These are phyloP conservation scores for Anastrepha obliqua DNA, from an alignment of 1,140 invertebrate species.

Conservation along the genomic window DNA sequence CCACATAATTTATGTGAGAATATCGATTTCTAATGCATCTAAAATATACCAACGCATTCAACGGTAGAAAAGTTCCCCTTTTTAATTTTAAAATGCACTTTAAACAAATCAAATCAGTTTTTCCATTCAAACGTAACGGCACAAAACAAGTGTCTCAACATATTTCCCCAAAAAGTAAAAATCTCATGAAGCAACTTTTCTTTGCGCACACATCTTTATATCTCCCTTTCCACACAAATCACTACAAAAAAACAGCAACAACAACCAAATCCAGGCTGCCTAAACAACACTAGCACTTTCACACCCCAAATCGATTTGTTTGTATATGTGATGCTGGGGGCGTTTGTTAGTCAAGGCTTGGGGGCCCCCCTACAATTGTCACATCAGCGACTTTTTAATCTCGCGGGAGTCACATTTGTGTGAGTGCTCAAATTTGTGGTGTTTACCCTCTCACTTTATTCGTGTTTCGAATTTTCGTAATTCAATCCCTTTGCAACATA, in stretches of 20 bases:
- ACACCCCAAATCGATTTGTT: not conserved
- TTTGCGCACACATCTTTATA: not conserved
- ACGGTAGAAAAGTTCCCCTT: not conserved
- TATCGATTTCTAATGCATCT: slow-evolving; percentile 19
- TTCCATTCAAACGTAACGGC: not conserved
- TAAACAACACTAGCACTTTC: not conserved
- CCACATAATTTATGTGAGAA: slow-evolving; percentile 41
- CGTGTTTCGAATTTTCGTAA: not conserved
- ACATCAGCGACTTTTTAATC: slow-evolving; percentile 29
- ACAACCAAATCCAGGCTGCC: not conserved
- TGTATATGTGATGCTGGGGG: not conserved
- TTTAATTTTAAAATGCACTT: not conserved
- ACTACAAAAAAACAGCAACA: not conserved
- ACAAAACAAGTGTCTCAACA: not conserved
- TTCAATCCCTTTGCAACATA: slow-evolving; percentile 9
- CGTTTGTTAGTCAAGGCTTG: not conserved
- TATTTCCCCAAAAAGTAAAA: not conserved
- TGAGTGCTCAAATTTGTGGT: not conserved
- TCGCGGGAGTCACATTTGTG: slow-evolving; percentile 43
- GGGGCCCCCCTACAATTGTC: not conserved
- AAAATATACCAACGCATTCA: not conserved
- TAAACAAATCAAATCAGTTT: not conserved
- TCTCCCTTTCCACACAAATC: not conserved
- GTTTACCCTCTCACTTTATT: slow-evolving; percentile 28
- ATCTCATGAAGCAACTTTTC: not conserved